A percentile compares a stretch with the other conserved stretches of the same genome.
Conservation (phyloP, 2,888 invertebrate genomes). For the Idaea straminata region DNA sequence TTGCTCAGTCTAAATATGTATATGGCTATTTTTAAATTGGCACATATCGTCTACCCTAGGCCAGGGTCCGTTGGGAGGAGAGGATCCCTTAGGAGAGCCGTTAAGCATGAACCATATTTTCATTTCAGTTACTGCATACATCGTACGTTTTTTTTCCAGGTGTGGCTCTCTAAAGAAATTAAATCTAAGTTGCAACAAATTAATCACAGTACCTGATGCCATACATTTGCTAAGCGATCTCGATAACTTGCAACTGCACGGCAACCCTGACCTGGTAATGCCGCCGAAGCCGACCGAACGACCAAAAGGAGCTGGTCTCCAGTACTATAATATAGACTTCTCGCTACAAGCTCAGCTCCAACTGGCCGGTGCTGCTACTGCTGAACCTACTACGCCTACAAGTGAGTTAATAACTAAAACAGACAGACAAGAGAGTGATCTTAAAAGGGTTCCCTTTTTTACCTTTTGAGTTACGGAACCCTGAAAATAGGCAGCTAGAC, state of each 20-base stretch:
- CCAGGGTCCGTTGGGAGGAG: too few relatives aligned
- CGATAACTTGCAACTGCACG: constrained; percentile 92
- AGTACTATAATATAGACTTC: constrained; percentile 99
- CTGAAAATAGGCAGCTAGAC: background rate
- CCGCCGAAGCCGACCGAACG: constrained; percentile 93
- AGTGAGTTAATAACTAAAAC: constrained; percentile 74
- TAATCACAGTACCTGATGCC: constrained; percentile 98
- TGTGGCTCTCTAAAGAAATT: constrained; percentile 96
- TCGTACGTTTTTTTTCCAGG: constrained; percentile 61
- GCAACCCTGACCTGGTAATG: constrained; percentile 97
- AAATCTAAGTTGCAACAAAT: constrained; percentile 94
- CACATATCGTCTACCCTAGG: too few relatives aligned
- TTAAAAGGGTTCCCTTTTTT: too few relatives aligned
- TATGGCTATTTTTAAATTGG: too few relatives aligned
- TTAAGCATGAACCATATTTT: too few relatives aligned
- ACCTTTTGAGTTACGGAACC: background rate
- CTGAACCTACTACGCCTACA: constrained; percentile 84
- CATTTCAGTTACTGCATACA: background rate
- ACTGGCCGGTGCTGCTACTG: constrained; percentile 93
- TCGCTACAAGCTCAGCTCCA: constrained; percentile 96
- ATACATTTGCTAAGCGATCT: constrained; percentile 96
- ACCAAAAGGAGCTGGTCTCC: constrained; percentile 88
- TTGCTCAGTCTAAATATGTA: too few relatives aligned
- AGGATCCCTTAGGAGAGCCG: too few relatives aligned
- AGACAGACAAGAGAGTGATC: background rate